These are phyloP conservation scores for Bellardia pandia DNA, from an alignment of 2,888 invertebrate species.

Conservation along the genomic window DNA sequence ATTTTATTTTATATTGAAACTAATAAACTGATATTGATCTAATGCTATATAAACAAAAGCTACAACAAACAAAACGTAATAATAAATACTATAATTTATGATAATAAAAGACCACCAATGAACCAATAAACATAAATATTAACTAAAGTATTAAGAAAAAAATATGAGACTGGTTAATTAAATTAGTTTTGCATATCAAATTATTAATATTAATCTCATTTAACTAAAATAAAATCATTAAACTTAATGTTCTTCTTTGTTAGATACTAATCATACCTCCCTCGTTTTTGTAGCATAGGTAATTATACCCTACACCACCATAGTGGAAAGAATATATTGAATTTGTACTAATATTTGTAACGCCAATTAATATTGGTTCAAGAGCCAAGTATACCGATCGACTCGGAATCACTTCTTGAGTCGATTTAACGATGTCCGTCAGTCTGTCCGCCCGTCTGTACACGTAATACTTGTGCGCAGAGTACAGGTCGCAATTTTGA, in stretches of 20 bases:
- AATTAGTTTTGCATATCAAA: conserved; percentile 31
- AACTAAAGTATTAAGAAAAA: conserved; percentile 5
- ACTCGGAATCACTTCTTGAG: too few relatives aligned
- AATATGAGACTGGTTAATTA: conserved; percentile 40
- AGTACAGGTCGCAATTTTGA: too few relatives aligned
- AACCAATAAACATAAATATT: conserved; percentile 21
- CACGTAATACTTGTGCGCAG: too few relatives aligned
- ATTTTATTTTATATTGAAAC: neutral
- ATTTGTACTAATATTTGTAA: too few relatives aligned
- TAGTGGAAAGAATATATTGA: too few relatives aligned
- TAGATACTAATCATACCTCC: neutral
- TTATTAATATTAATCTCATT: neutral
- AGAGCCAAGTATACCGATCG: too few relatives aligned
- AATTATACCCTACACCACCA: neutral
- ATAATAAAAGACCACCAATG: conserved; percentile 41
- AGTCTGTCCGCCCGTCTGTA: too few relatives aligned
- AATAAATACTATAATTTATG: conserved; percentile 51
- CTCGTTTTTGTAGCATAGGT: neutral
- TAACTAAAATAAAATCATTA: too few relatives aligned
- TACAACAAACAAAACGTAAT: conserved; percentile 9
- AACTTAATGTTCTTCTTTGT: too few relatives aligned
- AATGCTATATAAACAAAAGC: conserved; percentile 30
- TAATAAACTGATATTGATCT: conserved; percentile 40
- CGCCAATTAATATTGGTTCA: too few relatives aligned
- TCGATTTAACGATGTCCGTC: too few relatives aligned